A percentile compares a stretch with the other conserved stretches of the same genome.
Conservation (phyloP, 2,888 invertebrate species). For the Gerris lacustris region DNA sequence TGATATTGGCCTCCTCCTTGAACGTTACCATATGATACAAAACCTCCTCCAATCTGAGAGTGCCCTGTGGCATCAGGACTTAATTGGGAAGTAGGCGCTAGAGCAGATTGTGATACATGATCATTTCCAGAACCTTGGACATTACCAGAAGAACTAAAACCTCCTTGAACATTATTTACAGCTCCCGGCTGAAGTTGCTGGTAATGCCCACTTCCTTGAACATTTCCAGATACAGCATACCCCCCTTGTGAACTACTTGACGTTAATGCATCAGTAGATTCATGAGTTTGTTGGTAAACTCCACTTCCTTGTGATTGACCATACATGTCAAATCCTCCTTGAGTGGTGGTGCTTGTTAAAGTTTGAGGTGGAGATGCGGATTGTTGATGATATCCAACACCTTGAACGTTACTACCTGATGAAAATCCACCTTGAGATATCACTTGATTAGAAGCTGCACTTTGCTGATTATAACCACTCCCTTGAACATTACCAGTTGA, state of each 20-base stretch:
- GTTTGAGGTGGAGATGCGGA: too few relatives aligned
- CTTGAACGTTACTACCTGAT: background rate
- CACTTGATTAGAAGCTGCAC: background rate
- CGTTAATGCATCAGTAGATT: background rate
- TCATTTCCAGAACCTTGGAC: background rate
- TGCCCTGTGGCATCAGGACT: background rate
- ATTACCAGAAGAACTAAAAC: background rate
- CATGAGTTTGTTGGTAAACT: background rate
- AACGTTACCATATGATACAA: background rate
- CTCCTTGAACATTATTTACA: background rate
- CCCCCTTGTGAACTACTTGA: background rate
- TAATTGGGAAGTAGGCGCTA: background rate
- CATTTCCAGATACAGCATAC: background rate
- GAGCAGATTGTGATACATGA: background rate
- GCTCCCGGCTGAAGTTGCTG: background rate
- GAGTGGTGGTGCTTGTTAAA: background rate
- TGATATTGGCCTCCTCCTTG: background rate
- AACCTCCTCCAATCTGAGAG: background rate
- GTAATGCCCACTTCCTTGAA: background rate
- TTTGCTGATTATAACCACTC: background rate
- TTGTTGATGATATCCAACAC: background rate
- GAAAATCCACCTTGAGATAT: background rate
- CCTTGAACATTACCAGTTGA: background rate
- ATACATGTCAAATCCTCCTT: background rate
- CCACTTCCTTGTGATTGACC: background rate